Evolutionary conservation across 2,888 invertebrate species (phyloP), one percentile per base, ranked within the genome.

Genomic region (Acronicta alni): DNA sequence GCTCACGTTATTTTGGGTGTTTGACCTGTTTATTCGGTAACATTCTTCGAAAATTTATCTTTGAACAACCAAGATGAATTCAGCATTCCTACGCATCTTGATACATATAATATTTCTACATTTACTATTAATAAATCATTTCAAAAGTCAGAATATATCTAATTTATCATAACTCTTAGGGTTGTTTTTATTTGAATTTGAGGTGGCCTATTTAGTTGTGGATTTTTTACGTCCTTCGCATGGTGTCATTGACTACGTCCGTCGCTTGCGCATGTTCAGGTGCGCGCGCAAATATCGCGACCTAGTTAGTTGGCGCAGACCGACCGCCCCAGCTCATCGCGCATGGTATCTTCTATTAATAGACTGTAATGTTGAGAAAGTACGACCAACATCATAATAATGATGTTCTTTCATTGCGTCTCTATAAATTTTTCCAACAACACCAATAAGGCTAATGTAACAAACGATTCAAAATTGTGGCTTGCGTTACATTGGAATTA

Each of bases 281-380:
- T 77, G 74, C 73, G 74, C 80, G 84, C 80, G 81, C 85, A 87
- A 86, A 88, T 88, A 86, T 86, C 85, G 85, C 89, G 91, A 92
- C 92, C 92, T 89, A 93, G 87, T 91, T 91, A 70, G 82, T 80
- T 81, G 79, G 83, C 70, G 65, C 80, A 84, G 72, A 71, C 67
- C 66, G 61, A 77, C 68, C 84, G 82, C 81, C 82, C 79, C 83
- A 82, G 81, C 88, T 75, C 84, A 81, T 80, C 81, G 78, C 80
- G 79, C 83, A 81, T 80, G 77, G 80, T 82, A 86, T 86, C 82
- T 83, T 82, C 89, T 90, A 89, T 85, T 89, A 87, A 89, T 90
- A 90, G 81, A 81, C 12, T 76, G 74, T 83, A 80, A 85, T 86
- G 84, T 87, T 89, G 87, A 86, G 89, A 89, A 89, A 90, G 87